These are phyloP conservation scores for Haliclona indistincta DNA, from an alignment of 37 sponge, comb jelly and placozoan genomes.

Conservation along the genomic window DNA sequence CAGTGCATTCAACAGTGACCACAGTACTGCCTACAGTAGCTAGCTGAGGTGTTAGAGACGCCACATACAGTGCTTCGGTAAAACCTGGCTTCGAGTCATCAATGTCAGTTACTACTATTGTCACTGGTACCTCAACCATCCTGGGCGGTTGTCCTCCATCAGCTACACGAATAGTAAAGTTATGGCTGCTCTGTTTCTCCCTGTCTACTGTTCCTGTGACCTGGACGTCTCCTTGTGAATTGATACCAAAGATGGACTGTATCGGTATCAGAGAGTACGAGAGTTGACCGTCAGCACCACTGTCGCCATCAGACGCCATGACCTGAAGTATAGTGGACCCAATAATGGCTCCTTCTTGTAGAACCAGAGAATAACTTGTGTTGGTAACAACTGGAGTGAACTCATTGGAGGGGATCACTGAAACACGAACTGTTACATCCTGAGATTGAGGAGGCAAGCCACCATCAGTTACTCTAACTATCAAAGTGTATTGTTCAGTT, in stretches of 20 bases:
- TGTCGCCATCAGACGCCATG: slow-evolving; percentile 9
- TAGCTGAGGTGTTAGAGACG: neutral
- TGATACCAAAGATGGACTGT: slow-evolving; percentile 8
- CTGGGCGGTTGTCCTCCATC: slow-evolving; percentile 37
- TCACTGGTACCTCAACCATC: neutral
- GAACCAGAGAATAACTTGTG: neutral
- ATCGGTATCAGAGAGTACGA: neutral
- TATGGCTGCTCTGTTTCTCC: slow-evolving; percentile 41
- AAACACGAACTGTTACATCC: slow-evolving; percentile 30
- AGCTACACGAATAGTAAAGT: slow-evolving; percentile 30
- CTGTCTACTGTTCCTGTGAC: slow-evolving; percentile 34
- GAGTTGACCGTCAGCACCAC: slow-evolving; percentile 6
- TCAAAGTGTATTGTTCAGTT: slow-evolving; percentile 27
- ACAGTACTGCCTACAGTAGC: neutral
- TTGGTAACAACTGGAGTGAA: slow-evolving; percentile 28
- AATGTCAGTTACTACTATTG: slow-evolving; percentile 34
- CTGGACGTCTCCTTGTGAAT: slow-evolving; percentile 4
- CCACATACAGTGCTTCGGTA: slow-evolving; percentile 19
- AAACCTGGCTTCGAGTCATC: slow-evolving; percentile 62
- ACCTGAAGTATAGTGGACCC: slow-evolving; percentile 9
- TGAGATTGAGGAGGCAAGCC: slow-evolving; percentile 18
- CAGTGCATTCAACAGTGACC: slow-evolving; percentile 33
- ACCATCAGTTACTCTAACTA: slow-evolving; percentile 54
- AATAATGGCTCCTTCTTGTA: slow-evolving; percentile 12
- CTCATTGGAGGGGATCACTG: slow-evolving; percentile 61